These are phyloP conservation scores for Colostygia pectinataria DNA, from an alignment of 2,888 invertebrate genomes.

Conservation along the genomic window DNA sequence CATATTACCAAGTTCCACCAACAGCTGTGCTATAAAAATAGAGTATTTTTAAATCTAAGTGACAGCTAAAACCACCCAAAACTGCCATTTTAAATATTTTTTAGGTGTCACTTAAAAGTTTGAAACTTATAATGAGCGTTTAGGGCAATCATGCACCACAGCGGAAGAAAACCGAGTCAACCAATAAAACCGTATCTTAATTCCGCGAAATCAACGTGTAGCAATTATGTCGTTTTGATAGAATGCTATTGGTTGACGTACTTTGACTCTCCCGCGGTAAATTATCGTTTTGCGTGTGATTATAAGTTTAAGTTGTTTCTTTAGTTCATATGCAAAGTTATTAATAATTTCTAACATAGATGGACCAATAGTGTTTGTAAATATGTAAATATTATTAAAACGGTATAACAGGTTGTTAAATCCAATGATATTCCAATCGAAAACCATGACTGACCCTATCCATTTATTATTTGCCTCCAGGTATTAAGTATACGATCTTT, in stretches of 20 bases:
- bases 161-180: too few species aligned
- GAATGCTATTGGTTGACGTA: too few species aligned
- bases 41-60: neutral
- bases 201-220: too few species aligned
- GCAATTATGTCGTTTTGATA: too few species aligned
- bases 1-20: too few species aligned
- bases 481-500: too few species aligned
- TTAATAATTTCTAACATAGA: slow-evolving; percentile 66
- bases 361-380: slow-evolving; percentile 79
- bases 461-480: slow-evolving; percentile 17
- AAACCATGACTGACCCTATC: slow-evolving; percentile 52
- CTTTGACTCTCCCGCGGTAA: too few species aligned
- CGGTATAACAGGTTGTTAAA: slow-evolving; percentile 68
- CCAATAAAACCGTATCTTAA: too few species aligned
- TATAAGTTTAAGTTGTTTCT: slow-evolving; percentile 15
- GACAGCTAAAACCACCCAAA: neutral
- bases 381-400: slow-evolving; percentile 74
- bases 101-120: neutral
- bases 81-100: neutral
- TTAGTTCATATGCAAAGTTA: slow-evolving; percentile 27
- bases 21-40: too few species aligned
- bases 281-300: too few species aligned
- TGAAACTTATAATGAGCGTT: neutral
- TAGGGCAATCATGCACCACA: neutral
- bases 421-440: slow-evolving; percentile 41